Conservation (phyloP, 2,888 invertebrate species). For the Willowsia nigromaculata region DNA sequence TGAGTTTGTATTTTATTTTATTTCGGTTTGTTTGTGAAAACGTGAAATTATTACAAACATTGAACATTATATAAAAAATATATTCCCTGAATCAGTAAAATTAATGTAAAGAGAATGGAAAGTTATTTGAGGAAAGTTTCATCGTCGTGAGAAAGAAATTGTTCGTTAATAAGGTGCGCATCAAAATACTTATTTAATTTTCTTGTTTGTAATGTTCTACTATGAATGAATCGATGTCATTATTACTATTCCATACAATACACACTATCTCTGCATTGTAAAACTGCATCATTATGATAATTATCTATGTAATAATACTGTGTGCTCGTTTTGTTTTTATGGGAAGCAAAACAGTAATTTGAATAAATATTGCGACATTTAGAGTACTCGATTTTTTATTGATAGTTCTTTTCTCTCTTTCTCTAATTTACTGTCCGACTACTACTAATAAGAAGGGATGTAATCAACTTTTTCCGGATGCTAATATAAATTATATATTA, state of each 20-base stretch:
- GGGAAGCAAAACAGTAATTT: slow-evolving; percentile 67
- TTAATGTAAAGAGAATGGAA: slow-evolving; percentile 37
- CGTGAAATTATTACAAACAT: slow-evolving; percentile 30
- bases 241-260: slow-evolving; percentile 42
- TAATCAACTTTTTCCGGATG: too few species aligned
- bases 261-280: slow-evolving; percentile 56
- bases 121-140: slow-evolving; percentile 21
- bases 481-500: too few species aligned
- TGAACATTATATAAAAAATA: neutral
- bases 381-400: slow-evolving; percentile 41
- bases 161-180: slow-evolving; percentile 62
- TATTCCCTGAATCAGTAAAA: slow-evolving; percentile 23
- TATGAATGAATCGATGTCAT: slow-evolving; percentile 49
- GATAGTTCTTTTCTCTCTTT: neutral
- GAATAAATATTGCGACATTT: slow-evolving; percentile 67
- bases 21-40: slow-evolving; percentile 2
- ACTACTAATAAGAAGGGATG: too few species aligned
- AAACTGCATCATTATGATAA: slow-evolving; percentile 60
- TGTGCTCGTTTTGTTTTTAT: slow-evolving; percentile 59
- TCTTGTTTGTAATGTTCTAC: slow-evolving; percentile 64
- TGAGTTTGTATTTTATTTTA: slow-evolving; percentile 53
- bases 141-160: slow-evolving; percentile 33
- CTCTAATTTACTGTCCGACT: neutral
- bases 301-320: slow-evolving; percentile 55
- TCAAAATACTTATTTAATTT: slow-evolving; percentile 60